Evolutionary conservation across 2,797 vertebrate species (phyloP).

Genomic region (Galaxias olidus): DNA sequence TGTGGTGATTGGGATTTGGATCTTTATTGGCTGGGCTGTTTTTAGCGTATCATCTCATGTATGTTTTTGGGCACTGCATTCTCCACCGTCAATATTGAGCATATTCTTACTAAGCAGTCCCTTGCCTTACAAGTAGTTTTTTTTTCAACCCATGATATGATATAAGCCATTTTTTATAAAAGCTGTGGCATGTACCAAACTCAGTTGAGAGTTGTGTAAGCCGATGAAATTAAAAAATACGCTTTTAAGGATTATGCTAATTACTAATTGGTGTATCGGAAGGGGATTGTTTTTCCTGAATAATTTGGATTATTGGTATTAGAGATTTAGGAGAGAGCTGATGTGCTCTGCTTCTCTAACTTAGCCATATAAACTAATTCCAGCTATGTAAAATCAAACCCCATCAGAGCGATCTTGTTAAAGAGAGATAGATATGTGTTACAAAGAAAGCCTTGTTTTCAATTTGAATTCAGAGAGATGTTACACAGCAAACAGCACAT

Average conservation of each 20-base stretch:
- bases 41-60: slow-evolving; percentile 14
- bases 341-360: slow-evolving; percentile 49
- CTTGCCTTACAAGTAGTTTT: not conserved
- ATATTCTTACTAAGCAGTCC: slow-evolving; percentile 32
- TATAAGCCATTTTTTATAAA: slow-evolving; percentile 51
- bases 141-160: slow-evolving; percentile 16
- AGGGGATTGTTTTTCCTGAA: slow-evolving; percentile 65
- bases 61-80: slow-evolving; percentile 21
- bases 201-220: slow-evolving; percentile 60
- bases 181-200: slow-evolving; percentile 53
- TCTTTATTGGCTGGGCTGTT: slow-evolving; percentile 18
- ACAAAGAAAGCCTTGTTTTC: no score
- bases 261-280: slow-evolving; percentile 66
- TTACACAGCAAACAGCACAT: no score
- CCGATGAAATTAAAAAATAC: slow-evolving; percentile 55
- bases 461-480: no score
- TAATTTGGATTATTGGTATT: slow-evolving; percentile 65
- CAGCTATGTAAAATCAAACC: slow-evolving; percentile 20
- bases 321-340: slow-evolving; percentile 52
- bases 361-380: slow-evolving; percentile 42
- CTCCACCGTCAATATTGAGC: slow-evolving; percentile 29
- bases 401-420: not conserved
- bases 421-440: no score
- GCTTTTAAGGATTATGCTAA: slow-evolving; percentile 74
- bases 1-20: slow-evolving; percentile 5